A percentile compares a stretch with the other conserved stretches of the same genome.
Conservation (phyloP, 2,797 vertebrate genomes). For the Anas bahamensis region DNA sequence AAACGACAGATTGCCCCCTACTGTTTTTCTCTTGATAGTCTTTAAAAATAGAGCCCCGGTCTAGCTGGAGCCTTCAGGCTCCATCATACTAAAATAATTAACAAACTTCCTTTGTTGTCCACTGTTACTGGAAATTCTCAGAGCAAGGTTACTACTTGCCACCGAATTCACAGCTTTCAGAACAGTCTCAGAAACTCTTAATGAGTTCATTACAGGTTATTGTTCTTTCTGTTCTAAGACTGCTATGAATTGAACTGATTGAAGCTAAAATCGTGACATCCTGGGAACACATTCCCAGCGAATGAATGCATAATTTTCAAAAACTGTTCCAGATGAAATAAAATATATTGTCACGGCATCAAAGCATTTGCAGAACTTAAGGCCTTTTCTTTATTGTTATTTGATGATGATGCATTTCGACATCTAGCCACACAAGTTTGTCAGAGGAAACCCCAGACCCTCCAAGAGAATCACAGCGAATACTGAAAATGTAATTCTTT, state of each 20-base stretch:
- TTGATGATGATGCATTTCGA: not conserved
- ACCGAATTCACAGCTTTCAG: not conserved
- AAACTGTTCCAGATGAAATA: not conserved
- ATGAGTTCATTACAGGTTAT: not conserved
- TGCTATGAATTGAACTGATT: not conserved
- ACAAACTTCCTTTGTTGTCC: not conserved
- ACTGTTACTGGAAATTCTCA: not conserved
- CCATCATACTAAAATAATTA: too few relatives aligned
- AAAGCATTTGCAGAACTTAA: not conserved
- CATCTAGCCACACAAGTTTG: not conserved
- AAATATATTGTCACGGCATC: too few relatives aligned
- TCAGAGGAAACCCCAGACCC: not conserved
- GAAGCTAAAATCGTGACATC: not conserved
- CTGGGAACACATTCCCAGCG: not conserved
- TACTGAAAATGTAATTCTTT: not conserved
- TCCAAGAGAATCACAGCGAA: not conserved
- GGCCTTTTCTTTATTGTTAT: not conserved
- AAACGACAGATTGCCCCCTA: not conserved
- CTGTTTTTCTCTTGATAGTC: too few relatives aligned
- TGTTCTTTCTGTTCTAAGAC: too few relatives aligned
- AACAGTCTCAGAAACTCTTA: too few relatives aligned
- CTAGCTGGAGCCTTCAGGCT: not conserved
- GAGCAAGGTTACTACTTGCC: not conserved
- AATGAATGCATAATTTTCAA: not conserved
- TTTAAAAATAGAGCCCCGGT: not conserved